Base-by-base conservation (phyloP, 1,140 invertebrate species). In the Berghia stephanieae region DNA sequence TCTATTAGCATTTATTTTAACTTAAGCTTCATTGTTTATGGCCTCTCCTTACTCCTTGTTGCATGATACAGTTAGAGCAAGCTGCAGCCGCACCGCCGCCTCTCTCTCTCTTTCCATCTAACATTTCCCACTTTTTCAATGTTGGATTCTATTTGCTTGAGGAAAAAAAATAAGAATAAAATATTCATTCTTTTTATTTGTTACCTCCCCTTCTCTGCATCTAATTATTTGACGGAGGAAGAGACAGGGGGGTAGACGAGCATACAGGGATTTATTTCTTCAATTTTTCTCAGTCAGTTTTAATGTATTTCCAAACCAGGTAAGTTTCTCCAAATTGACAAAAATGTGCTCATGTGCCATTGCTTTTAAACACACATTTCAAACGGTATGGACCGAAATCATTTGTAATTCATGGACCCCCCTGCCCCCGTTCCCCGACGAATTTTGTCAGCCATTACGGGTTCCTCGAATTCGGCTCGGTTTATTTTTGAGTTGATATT, bases 171-270 rank as follows among this genome's bases (percentile, higher is more conserved):
- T n/a, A n/a, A n/a, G n/a, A n/a, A n/a, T n/a, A n/a, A n/a, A n/a
- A n/a, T n/a, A n/a, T n/a, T n/a, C n/a, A n/a, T n/a, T n/a, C n/a
- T 74, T 75, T 40, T 34, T 36, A 3, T 40, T 27, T 42, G 49
- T 75, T 75, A 75, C 72, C 72, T 75, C 72, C 72, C 71, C 60
- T 75, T 27, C n/a, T n/a, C 72, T 63, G 55, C 72, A 75, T 63
- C 55, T 63, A 63, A 52, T 63, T 13, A 3, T 34, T 36, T n/a
- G n/a, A n/a, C n/a, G 66, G 27, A 68, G 10, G 52, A 63, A 42
- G 27, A 42, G 42, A 13, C 3, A 34, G 55, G 55, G 72, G 72
- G 72, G 46, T 36, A 43, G 16, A 49, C 24, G 16, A 21, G 40
- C 13, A 8, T 71, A 2, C 49, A 63, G 31, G 27, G 42, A 4